These are phyloP conservation scores for Cepaea hortensis DNA, from an alignment of 2,888 invertebrate species.

Conservation along the genomic window DNA sequence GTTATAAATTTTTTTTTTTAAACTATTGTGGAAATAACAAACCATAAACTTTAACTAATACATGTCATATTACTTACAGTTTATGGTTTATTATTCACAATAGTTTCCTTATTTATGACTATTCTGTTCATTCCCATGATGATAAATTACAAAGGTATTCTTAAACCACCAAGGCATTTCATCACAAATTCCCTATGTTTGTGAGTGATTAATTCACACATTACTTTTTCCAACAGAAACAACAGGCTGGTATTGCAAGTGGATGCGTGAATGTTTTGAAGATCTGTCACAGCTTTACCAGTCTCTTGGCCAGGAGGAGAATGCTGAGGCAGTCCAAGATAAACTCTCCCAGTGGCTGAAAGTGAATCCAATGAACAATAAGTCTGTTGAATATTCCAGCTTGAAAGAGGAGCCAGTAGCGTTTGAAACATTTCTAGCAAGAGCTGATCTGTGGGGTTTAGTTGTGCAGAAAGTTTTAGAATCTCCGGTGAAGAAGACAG, in stretches of 20 bases:
- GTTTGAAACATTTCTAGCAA: constrained; percentile 60
- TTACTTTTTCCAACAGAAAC: constrained; percentile 57
- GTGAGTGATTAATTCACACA: background rate
- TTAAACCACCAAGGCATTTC: too few relatives aligned
- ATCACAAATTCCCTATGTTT: background rate
- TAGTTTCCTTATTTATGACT: too few relatives aligned
- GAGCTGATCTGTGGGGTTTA: constrained; percentile 65
- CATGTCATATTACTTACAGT: too few relatives aligned
- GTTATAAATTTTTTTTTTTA: too few relatives aligned
- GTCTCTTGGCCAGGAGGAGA: constrained; percentile 47
- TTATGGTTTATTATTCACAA: too few relatives aligned
- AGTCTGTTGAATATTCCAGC: constrained; percentile 53
- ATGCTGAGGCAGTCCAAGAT: constrained; percentile 60
- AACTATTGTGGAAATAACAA: too few relatives aligned
- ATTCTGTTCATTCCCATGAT: too few relatives aligned
- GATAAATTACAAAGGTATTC: too few relatives aligned
- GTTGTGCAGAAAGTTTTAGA: constrained; percentile 55
- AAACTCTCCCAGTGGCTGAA: constrained; percentile 67
- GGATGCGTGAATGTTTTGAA: constrained; percentile 68
- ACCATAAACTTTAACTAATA: too few relatives aligned
- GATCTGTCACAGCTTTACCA: constrained; percentile 50
- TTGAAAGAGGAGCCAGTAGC: constrained; percentile 58
- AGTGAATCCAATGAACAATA: constrained; percentile 62
- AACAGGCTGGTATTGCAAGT: constrained; percentile 66
- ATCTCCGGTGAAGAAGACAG: background rate